Base-by-base conservation (phyloP, 2,797 vertebrate species). In the Selene dorsalis region DNA sequence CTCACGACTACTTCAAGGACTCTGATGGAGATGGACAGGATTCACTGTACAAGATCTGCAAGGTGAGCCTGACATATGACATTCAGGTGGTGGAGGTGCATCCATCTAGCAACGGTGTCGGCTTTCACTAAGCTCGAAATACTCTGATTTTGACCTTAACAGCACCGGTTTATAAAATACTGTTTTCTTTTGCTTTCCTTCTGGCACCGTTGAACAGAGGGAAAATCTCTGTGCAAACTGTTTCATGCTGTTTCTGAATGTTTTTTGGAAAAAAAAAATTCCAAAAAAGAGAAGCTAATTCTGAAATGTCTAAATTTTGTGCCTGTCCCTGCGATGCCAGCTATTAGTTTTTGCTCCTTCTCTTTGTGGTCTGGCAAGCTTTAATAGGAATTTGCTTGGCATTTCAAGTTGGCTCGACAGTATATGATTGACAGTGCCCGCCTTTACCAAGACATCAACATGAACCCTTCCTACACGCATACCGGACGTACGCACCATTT, bases 1-100 rank as follows among this genome's bases (percentile, higher is more conserved):
- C 98, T 53, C 98, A 99, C 4, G 97, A 99, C 90, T 98, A 99
- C 93, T 99, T 99, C 87, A 99, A 98, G 93, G 97, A 99, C 80
- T 96, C 96, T 0, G 95, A 96, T 38, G 98, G 98, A 77, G 97
- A 99, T 0, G 98, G 98, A 48, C 98, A 99, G 73, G 98, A 99
- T 84, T 97, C 98, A 3, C 94, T 99, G 1, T 99, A 98, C 84
- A 99, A 99, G 92, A 99, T 99, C 91, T 99, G 98, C 90, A 99
- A 99, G 96, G 98, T 99, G 89, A 90, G 91, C 9, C 32, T 43
- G 30, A 73, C 57, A 60, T 7, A 14, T 62, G 17, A 22, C 9
- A 17, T 18, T 32, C 30, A 73, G 8, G 17, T 16, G 48, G 35
- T 63, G 18, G 14, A 41, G 17, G 4, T 26, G 0, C 30, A 32